Evolutionary conservation across 2,888 invertebrate species (phyloP), one percentile per base, ranked within the genome.

Genomic region (Tenodera sinensis): DNA sequence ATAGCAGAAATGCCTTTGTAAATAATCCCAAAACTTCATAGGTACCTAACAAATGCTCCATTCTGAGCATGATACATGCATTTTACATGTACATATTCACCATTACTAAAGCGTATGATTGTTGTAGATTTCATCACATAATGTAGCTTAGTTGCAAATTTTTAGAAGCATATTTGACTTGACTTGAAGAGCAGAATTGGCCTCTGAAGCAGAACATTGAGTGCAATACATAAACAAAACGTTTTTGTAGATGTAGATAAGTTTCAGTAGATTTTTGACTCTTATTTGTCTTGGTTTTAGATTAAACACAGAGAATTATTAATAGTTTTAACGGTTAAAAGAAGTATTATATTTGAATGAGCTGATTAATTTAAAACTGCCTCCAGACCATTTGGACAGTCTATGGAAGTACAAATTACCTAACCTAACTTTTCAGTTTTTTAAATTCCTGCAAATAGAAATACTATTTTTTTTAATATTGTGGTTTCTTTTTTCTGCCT

Each of bases 61-160:
- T n/a, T 87, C 25, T n/a, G 83, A 27, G 83, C 87, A 87, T 87
- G 87, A 2, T 81, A 25, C 82, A 25, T 87, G 87, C 87, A 87
- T 83, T 83, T 71, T 42, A 28, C 25, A 83, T 87, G 30, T 83
- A 27, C 83, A 83, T 34, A 6, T 81, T 54, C 4, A 71, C 25
- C 20, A 71, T 20, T 6, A 71, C 42, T 42, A 12, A 42, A 42
- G 42, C 42, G 12, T 42, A 42, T 42, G 42, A 42, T 6, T 42
- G 42, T 71, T 20, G 20, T 71, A 71, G 54, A 71, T 71, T 71
- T 71, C 25, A 25, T 25, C 54, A 71, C 25, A 71, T 71, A 6
- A 71, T 71, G 54, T 71, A 71, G 54, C 54, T 71, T 71, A 71
- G 54, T 71, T 71, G 25, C 54, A 71, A 42, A 42, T 42, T 25